These are phyloP conservation scores for Hirtodrosophila cameraria DNA, from an alignment of 2,888 invertebrate genomes.

Conservation along the genomic window DNA sequence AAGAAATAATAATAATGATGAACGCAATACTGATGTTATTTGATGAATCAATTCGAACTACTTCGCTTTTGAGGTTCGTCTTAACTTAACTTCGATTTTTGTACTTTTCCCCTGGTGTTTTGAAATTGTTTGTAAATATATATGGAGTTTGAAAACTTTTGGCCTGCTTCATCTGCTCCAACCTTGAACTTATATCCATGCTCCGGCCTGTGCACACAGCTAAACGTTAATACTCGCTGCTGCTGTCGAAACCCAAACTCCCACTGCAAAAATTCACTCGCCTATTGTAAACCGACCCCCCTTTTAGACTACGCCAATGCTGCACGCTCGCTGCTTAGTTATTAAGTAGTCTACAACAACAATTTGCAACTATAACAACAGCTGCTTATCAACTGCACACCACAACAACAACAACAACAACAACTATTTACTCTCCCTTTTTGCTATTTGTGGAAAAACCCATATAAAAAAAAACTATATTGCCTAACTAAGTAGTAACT, in stretches of 20 bases:
- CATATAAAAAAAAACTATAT: conserved; percentile 1
- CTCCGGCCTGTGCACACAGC: conserved; percentile 3
- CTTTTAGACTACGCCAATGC: conserved; percentile 44
- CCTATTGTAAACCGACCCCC: neutral
- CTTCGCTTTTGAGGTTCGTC: neutral
- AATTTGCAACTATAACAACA: conserved; percentile 46
- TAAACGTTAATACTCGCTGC: conserved; percentile 11
- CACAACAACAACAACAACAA: conserved; percentile 41
- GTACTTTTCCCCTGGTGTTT: conserved; percentile 11
- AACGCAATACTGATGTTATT: too few relatives aligned
- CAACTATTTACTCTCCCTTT: conserved; percentile 9
- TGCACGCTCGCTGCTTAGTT: conserved; percentile 51
- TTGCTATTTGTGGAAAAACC: conserved; percentile 12
- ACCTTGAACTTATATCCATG: neutral
- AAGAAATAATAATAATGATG: too few relatives aligned
- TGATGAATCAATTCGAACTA: neutral
- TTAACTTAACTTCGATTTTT: neutral
- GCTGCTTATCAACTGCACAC: conserved; percentile 71
- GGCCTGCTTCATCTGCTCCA: neutral
- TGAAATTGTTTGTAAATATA: neutral
- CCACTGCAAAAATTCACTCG: neutral
- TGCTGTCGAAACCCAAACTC: conserved; percentile 3
- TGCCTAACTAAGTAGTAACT: conserved; percentile 54
- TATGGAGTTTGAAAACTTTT: neutral
- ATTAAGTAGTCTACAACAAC: conserved; percentile 33